Base-by-base conservation (phyloP, 2,888 invertebrate genomes). In the Stictocephala bisonia region DNA sequence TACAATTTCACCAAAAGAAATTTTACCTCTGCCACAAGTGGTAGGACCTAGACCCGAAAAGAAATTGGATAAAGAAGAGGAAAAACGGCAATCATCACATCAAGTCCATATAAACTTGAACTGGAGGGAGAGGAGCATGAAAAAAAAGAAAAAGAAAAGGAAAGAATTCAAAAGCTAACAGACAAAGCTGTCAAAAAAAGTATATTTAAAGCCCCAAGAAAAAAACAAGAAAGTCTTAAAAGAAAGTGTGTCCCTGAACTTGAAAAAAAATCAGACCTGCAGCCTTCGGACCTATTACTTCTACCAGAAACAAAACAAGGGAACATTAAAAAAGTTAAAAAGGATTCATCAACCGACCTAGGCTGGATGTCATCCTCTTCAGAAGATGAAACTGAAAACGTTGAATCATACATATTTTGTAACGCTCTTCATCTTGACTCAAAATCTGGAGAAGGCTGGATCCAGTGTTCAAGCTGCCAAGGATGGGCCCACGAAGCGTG, bases 401-500 rank as follows among this genome's bases (percentile, higher is more conserved):
- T 15, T 35, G 31, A 66, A 35, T 64, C 60, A 26, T 72, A 66
- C 66, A 72, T 66, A 26, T 72, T 72, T 41, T 72, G 66, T 24
- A 71, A 71, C 22, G 71, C 41, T 13, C 71, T 71, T 50, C 35
- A 60, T 41, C 48, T 24, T 27, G 48, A 71, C 3, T 22, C 7
- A 44, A 60, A 44, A 60, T 18, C 44, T 13, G 31, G 48, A 7
- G 60, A 60, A 15, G 71, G 56, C 2, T 56, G 56, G 56, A 70
- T 70, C 26, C 70, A 70, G 40, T 70, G 70, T 41, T 70, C 56
- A 3, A 44, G 58, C 18, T 71, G 71, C 20, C 27, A 40, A 58
- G 9, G 71, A 13, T 71, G 71, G 71, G 68, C 69, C 20, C 73
- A 73, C 35, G 69, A 73, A 53, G 41, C 40, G 53, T 68, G 68